Evolutionary conservation across 1,140 invertebrate species (phyloP).

Genomic region (Brevipalpus yothersi): DNA sequence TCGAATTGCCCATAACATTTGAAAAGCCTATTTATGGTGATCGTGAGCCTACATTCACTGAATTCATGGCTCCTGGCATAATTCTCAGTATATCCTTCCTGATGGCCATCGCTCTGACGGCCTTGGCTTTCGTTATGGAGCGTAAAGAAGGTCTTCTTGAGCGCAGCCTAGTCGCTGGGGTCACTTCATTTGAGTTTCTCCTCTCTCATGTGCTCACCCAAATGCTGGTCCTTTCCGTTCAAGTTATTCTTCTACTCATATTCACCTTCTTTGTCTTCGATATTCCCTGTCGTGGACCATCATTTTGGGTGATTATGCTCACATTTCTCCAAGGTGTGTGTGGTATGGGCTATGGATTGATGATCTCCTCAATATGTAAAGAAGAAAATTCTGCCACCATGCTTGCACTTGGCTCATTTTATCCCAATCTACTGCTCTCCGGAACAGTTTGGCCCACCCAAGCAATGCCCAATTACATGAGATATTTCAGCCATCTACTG

Average conservation of each 20-base stretch:
- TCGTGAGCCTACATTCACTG: constrained; percentile 57
- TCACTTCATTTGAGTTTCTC: constrained; percentile 62
- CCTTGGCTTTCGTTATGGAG: constrained; percentile 70
- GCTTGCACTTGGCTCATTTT: constrained; percentile 53
- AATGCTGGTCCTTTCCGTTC: constrained; percentile 74
- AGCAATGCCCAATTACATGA: constrained; percentile 60
- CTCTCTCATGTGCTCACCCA: constrained; percentile 76
- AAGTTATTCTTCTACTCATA: constrained; percentile 57
- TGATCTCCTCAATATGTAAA: constrained; percentile 60
- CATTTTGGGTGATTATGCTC: constrained; percentile 43
- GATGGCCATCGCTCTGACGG: constrained; percentile 72
- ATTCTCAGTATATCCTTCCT: constrained; percentile 68
- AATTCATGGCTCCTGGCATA: constrained; percentile 26
- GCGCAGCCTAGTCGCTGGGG: constrained; percentile 65
- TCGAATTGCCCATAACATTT: constrained; percentile 28
- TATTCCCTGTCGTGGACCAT: constrained; percentile 48
- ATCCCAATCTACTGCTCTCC: constrained; percentile 69
- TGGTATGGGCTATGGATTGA: constrained; percentile 79
- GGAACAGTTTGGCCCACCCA: constrained; percentile 78
- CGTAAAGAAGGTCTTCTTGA: constrained; percentile 66
- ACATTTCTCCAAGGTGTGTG: constrained; percentile 52
- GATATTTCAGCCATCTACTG: constrained; percentile 52
- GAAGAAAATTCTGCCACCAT: constrained; percentile 78
- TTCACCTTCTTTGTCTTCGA: constrained; percentile 58
- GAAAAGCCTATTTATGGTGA: constrained; percentile 61